Conservation (phyloP, 1,140 invertebrate species). For the Copidosoma floridanum region DNA sequence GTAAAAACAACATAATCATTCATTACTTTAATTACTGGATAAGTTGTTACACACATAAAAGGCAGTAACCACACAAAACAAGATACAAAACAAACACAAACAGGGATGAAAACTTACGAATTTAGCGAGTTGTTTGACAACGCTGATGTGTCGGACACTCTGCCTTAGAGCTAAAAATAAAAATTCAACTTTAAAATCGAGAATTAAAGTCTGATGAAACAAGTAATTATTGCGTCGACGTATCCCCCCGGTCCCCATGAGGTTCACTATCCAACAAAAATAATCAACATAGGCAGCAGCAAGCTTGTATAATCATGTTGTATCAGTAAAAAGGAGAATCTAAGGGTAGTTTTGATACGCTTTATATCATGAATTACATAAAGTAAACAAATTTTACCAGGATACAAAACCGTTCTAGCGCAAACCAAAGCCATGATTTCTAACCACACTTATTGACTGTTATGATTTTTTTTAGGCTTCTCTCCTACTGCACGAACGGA, state of each 20-base stretch:
- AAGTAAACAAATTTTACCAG: conserved; percentile 40
- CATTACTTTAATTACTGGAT: not conserved
- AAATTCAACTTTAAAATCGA: conserved; percentile 13
- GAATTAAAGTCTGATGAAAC: not conserved
- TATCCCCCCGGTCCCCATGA: not conserved
- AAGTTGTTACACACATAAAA: not conserved
- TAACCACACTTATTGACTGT: not conserved
- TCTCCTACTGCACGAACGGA: too few relatives aligned
- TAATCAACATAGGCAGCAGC: not conserved
- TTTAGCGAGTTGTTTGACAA: conserved; percentile 39
- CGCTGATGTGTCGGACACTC: conserved; percentile 35
- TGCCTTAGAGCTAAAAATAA: conserved; percentile 43
- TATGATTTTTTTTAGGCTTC: too few relatives aligned
- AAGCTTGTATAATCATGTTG: not conserved
- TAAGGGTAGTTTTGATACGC: not conserved
- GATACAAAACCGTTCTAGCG: conserved; percentile 42
- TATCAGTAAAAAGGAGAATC: too few relatives aligned
- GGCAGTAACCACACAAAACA: not conserved
- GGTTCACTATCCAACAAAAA: not conserved
- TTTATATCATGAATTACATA: not conserved
- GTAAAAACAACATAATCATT: conserved; percentile 10
- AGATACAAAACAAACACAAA: not conserved
- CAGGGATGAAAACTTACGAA: conserved; percentile 39
- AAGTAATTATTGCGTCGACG: not conserved
- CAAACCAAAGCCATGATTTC: conserved; percentile 47